phyloP scores from a whole-genome alignment of 2,888 invertebrate genomes.

The Zele albiditarsus region DNA sequence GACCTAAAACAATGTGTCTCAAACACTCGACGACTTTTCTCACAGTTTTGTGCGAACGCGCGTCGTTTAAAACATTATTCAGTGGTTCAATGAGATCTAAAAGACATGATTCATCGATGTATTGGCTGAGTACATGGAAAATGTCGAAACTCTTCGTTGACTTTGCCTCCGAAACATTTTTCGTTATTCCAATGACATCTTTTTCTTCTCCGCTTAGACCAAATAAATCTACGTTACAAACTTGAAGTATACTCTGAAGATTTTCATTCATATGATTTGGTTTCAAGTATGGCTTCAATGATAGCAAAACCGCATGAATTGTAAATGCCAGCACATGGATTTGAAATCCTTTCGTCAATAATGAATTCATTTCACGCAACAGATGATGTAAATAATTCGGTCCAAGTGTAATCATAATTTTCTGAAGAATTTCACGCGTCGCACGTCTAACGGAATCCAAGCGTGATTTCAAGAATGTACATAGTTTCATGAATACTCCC shows the following conservation, averaged over 20 bases:
- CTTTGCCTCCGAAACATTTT: slow-evolving; percentile 87
- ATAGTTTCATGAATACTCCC: slow-evolving; percentile 90
- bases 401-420: slow-evolving; percentile 90
- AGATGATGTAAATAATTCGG: slow-evolving; percentile 85
- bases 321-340: slow-evolving; percentile 94
- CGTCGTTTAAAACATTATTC: slow-evolving; percentile 83
- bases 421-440: slow-evolving; percentile 93
- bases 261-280: slow-evolving; percentile 87
- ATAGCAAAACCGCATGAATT: slow-evolving; percentile 86
- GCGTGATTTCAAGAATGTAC: slow-evolving; percentile 91
- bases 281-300: slow-evolving; percentile 81
- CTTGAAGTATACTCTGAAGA: slow-evolving; percentile 83
- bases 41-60: slow-evolving; percentile 86
- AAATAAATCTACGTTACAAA: slow-evolving; percentile 92
- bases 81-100: slow-evolving; percentile 86
- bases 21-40: slow-evolving; percentile 87
- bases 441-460: slow-evolving; percentile 88
- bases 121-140: slow-evolving; percentile 85
- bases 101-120: slow-evolving; percentile 84
- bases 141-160: slow-evolving; percentile 91
- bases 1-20: slow-evolving; percentile 84
- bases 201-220: slow-evolving; percentile 93
- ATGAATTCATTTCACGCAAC: slow-evolving; percentile 85
- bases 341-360: slow-evolving; percentile 92
- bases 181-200: slow-evolving; percentile 87